These are phyloP conservation scores for Glyphotaelius pellucidus DNA, from an alignment of 2,888 invertebrate species.

Conservation along the genomic window DNA sequence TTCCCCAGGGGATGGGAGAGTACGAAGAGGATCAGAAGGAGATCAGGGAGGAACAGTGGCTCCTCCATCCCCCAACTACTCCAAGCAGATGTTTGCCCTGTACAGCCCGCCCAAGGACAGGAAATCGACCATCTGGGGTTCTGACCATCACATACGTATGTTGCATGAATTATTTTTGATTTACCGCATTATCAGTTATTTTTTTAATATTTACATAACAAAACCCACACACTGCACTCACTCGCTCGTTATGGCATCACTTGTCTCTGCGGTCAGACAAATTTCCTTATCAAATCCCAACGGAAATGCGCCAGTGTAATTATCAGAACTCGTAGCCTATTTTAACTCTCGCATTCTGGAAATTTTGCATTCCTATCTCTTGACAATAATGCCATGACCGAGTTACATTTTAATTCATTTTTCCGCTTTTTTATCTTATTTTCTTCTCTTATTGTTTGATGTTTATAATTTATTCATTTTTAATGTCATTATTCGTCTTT, in stretches of 20 bases:
- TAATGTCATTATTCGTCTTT: too few species aligned
- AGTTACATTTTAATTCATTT: background rate
- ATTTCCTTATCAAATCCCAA: constrained; percentile 22
- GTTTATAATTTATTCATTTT: background rate
- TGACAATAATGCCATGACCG: background rate
- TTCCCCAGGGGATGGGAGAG: constrained; percentile 69
- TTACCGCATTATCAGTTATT: background rate
- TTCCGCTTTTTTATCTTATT: background rate
- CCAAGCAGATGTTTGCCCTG: constrained; percentile 71
- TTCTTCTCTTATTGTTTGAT: background rate
- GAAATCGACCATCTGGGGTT: constrained; percentile 70
- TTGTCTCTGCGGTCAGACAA: background rate
- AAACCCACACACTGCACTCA: background rate
- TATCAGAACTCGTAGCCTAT: background rate
- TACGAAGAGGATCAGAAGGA: constrained; percentile 75
- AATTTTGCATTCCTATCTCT: background rate
- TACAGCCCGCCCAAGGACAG: constrained; percentile 76
- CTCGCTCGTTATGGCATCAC: background rate
- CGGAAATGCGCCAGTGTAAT: background rate
- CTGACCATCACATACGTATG: constrained; percentile 71
- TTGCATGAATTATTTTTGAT: constrained; percentile 62
- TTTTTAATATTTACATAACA: background rate
- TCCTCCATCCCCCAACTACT: constrained; percentile 31
- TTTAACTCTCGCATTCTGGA: background rate
- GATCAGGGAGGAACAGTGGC: constrained; percentile 69